Percentiles rank a stretch among this genome's conserved stretches.
Evolutionary conservation across 2,797 vertebrate species (phyloP).

Genomic region (Pangasius krempfi): DNA sequence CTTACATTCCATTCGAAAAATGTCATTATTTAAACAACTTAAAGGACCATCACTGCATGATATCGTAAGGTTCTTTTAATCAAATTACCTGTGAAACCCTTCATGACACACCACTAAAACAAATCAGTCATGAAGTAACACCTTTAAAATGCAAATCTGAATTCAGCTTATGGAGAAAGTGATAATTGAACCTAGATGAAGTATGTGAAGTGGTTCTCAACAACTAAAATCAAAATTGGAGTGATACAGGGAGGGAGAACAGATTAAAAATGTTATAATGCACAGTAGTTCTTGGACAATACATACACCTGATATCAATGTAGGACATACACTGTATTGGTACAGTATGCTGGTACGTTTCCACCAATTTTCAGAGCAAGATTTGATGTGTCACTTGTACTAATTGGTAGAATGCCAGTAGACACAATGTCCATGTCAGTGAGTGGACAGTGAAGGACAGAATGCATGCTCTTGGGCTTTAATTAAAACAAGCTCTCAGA

Average conservation of each 20-base stretch:
- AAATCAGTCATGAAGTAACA: not conserved
- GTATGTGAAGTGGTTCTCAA: not conserved
- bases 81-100: not conserved
- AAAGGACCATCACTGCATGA: not conserved
- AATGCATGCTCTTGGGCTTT: not conserved
- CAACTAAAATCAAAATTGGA: no score
- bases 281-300: no score
- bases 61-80: not conserved
- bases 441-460: not conserved
- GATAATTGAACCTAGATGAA: not conserved
- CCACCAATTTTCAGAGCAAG: not conserved
- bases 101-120: not conserved
- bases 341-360: not conserved
- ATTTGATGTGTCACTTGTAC: not conserved
- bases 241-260: no score
- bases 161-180: not conserved
- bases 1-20: not conserved
- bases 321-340: not conserved
- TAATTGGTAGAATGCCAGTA: not conserved
- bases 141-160: not conserved
- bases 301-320: not conserved
- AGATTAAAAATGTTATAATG: no score
- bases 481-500: not conserved
- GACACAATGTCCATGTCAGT: not conserved
- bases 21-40: not conserved